A percentile compares a stretch with the other conserved stretches of the same genome.
These are phyloP conservation scores for Oryzias sinensis DNA, from an alignment of 2,797 vertebrate genomes.

Conservation along the genomic window DNA sequence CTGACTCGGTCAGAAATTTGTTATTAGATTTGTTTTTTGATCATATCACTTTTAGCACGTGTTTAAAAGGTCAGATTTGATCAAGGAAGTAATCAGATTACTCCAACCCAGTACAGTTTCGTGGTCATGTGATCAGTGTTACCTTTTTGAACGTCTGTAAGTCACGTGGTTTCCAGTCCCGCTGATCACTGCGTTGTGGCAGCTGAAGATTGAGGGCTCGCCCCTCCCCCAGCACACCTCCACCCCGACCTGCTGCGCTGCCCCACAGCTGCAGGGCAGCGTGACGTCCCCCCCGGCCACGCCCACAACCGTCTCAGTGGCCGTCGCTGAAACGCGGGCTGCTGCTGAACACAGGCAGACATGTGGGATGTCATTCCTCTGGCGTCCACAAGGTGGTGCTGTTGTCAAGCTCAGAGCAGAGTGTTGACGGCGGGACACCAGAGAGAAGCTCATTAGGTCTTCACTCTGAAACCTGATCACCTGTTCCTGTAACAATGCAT, in stretches of 20 bases:
- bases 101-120: too few species aligned
- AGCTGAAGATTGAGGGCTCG: constrained; percentile 60
- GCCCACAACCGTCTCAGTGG: constrained; percentile 41
- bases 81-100: too few species aligned
- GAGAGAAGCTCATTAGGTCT: too few species aligned
- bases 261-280: constrained; percentile 72
- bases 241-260: constrained; percentile 10
- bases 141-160: constrained; percentile 63
- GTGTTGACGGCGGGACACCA: neutral
- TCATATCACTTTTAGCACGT: too few species aligned
- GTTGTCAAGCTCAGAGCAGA: neutral
- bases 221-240: constrained; percentile 84
- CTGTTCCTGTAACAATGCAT: too few species aligned
- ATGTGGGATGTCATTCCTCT: neutral
- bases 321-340: neutral
- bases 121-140: constrained; percentile 7
- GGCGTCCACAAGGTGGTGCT: neutral
- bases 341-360: neutral
- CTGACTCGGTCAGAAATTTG: too few species aligned
- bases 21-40: too few species aligned
- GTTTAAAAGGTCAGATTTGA: too few species aligned
- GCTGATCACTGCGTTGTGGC: constrained; percentile 61
- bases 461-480: too few species aligned
- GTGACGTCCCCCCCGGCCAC: constrained; percentile 61
- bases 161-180: constrained; percentile 58